A percentile compares a stretch with the other conserved stretches of the same genome.
These are phyloP conservation scores for Tupaia chinensis DNA, from an alignment of 2,113 vertebrate genomes.

Conservation along the genomic window DNA sequence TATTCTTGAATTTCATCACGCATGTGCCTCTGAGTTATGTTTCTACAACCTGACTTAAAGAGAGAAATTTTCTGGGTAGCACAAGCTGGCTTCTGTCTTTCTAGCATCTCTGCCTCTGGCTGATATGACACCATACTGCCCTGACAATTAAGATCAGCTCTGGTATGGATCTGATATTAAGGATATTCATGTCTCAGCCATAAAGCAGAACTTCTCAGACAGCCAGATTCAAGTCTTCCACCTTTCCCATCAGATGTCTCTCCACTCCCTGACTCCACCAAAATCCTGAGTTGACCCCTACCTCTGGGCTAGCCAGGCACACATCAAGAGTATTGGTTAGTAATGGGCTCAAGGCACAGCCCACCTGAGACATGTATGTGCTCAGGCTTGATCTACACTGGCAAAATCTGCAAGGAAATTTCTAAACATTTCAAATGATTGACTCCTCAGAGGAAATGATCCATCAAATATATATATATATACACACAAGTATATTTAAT, in stretches of 20 bases:
- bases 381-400: constrained; percentile 60
- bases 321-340: not conserved
- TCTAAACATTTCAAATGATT: constrained; percentile 81
- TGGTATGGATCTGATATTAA: not conserved
- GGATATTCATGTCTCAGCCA: not conserved
- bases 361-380: constrained; percentile 46
- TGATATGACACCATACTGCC: constrained; percentile 19
- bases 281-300: constrained; percentile 2
- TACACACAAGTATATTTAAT: not conserved
- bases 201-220: constrained; percentile 19
- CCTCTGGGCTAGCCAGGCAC: not conserved
- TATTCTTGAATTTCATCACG: constrained; percentile 62
- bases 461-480: constrained; percentile 59
- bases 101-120: constrained; percentile 40
- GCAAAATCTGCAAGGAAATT: constrained; percentile 79
- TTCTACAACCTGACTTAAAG: constrained; percentile 67
- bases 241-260: constrained; percentile 27
- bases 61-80: constrained; percentile 62
- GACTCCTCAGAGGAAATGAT: constrained; percentile 81
- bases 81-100: constrained; percentile 44
- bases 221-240: not conserved
- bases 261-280: not conserved
- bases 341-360: not conserved
- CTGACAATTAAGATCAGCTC: not conserved
- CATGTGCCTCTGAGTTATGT: constrained; percentile 55